These are phyloP conservation scores for Adineta ricciae DNA, from an alignment of 2,888 invertebrate genomes.

Conservation along the genomic window DNA sequence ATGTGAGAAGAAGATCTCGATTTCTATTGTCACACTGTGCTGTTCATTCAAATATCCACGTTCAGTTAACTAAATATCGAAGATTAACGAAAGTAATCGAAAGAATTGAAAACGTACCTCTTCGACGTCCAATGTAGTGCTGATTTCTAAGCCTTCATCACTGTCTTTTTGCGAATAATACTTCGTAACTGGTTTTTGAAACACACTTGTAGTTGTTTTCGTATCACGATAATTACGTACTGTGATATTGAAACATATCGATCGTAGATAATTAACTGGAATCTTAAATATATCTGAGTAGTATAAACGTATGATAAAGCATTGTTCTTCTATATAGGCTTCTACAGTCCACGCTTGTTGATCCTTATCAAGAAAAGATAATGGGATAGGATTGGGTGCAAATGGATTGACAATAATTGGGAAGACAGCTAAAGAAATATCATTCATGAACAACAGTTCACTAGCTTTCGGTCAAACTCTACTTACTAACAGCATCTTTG, in stretches of 20 bases:
- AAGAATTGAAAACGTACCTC: slow-evolving; percentile 53
- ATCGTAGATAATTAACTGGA: slow-evolving; percentile 29
- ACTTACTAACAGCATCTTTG: slow-evolving; percentile 23
- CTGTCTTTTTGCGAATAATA: slow-evolving; percentile 69
- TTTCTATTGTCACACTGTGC: slow-evolving; percentile 61
- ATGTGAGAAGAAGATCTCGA: slow-evolving; percentile 73
- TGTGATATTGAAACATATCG: slow-evolving; percentile 31
- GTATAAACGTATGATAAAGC: slow-evolving; percentile 62
- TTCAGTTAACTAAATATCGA: slow-evolving; percentile 57
- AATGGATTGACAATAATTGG: slow-evolving; percentile 32
- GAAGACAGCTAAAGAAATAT: slow-evolving; percentile 23
- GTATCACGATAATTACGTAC: slow-evolving; percentile 48
- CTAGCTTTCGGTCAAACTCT: neutral
- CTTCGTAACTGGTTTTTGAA: slow-evolving; percentile 66
- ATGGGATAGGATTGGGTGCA: slow-evolving; percentile 37
- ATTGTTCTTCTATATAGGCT: slow-evolving; percentile 67
- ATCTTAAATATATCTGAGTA: slow-evolving; percentile 44
- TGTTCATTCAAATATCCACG: slow-evolving; percentile 64
- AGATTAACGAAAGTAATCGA: slow-evolving; percentile 38
- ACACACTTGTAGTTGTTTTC: slow-evolving; percentile 54
- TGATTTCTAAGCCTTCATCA: slow-evolving; percentile 71
- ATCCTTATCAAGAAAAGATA: slow-evolving; percentile 66
- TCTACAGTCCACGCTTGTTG: slow-evolving; percentile 70
- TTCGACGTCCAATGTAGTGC: slow-evolving; percentile 64
- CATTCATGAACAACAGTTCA: slow-evolving; percentile 46